Evolutionary conservation across 2,888 invertebrate genomes (phyloP), one percentile per base, ranked within the genome.

Genomic region (Caenorhabditis drosophilae): DNA sequence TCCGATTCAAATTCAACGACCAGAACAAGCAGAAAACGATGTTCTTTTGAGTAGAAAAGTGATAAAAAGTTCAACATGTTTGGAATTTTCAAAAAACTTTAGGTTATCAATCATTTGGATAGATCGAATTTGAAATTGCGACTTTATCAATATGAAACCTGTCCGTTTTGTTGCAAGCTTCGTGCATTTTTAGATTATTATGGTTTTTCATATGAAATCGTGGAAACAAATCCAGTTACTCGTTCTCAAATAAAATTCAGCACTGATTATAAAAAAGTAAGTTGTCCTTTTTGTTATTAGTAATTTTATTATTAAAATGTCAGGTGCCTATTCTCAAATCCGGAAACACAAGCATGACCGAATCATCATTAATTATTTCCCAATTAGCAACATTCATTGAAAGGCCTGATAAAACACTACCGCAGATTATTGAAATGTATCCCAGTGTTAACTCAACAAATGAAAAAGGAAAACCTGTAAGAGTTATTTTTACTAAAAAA

Each of bases 151-250:
- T 98, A 94, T 84, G 91, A 94, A 80, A 94, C 94, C 0, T 98
- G 97, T 83, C 77, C 81, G 11, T 81, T 78, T 63, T 81, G 81
- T 48, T 80, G 80, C 57, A 81, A 81, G 71, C 84, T 87, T 7
- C 88, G 95, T 60, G 90, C 92, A 0, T 92, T 90, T 84, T 87
- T 98, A 12, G 96, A 98, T 85, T 93, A 90, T 77, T 89, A 90
- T 84, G 95, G 96, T 1, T 89, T 97, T 56, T 91, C 92, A 0
- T 98, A 98, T 84, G 91, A 97, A 77, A 89, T 98, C 7, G 91
- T 98, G 2, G 97, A 98, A 87, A 97, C 98, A 0, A 94, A 98
- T 85, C 95, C 97, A 11, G 93, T 98, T 0, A 87, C 93, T 0
- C 88, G 93, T 20, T 90, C 90, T 76, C 91, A 95, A 76, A 90